Evolutionary conservation across 2,888 invertebrate species (phyloP), one percentile per base, ranked within the genome.

Genomic region (Mellilla xanthometata): DNA sequence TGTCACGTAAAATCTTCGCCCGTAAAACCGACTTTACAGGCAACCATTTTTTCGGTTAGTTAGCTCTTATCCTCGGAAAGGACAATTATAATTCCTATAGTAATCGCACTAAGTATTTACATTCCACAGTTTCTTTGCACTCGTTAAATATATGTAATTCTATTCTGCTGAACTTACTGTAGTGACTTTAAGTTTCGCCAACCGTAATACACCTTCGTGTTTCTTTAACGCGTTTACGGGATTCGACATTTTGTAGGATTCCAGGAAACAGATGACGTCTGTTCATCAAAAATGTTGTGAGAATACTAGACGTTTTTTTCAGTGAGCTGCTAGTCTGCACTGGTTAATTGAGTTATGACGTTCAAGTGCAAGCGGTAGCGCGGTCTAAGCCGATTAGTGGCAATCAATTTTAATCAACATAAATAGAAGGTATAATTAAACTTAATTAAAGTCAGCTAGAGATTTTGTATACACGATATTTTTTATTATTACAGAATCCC

Each of bases 131-230:
- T n/a, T n/a, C n/a, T n/a, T n/a, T n/a, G n/a, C n/a, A n/a, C n/a
- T n/a, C n/a, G n/a, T n/a, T n/a, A n/a, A n/a, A n/a, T n/a, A n/a
- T n/a, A n/a, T n/a, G n/a, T n/a, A n/a, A n/a, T n/a, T n/a, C n/a
- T n/a, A n/a, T n/a, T n/a, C n/a, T n/a, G n/a, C n/a, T n/a, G 22
- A 41, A 68, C 71, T 66, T 31, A 81, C 80, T 43, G 72, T 72
- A 3, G 69, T 76, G 0, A 81, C 49, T 23, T 77, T 76, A 7
- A 74, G 51, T 56, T 76, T 78, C 0, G 71, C 62, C 9, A 80
- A 56, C 24, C 67, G 62, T 6, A 82, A 24, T 0, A 51, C 72
- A 8, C 81, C 81, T 42, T 68, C 62, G 15, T 71, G 76, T 53
- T 75, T 74, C 44, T 72, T 74, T 1, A 71, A 54, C 15, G 60